Base-by-base conservation (phyloP, 2,113 vertebrate genomes). In the Tachycineta bicolor region DNA sequence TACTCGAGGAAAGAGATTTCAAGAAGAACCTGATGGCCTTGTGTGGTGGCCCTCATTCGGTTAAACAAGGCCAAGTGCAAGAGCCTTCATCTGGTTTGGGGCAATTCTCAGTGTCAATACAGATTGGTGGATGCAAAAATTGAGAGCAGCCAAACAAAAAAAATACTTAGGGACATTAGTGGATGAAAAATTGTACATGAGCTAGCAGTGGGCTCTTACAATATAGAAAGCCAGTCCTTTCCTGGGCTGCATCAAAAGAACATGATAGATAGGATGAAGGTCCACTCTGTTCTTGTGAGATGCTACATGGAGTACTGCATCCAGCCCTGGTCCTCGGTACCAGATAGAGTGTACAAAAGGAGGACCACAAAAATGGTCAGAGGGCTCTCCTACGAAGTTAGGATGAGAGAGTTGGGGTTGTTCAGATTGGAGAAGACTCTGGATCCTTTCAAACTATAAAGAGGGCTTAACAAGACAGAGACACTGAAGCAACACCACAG, bases 201-300 rank as follows among this genome's bases (percentile, higher is more conserved):
- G 20, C 7, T n/a, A 56, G 2, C 41, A 79, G 19, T 58, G 18
- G 46, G 8, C 6, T 12, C 56, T 76, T 58, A 50, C n/a, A 65
- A 6, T 6, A 12, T 21, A 8, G 33, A 70, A 78, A 64, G 12
- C 8, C 13, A 64, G 5, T 21, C 9, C 8, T 58, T 12, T 41
- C 11, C 13, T 52, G 19, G 14, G 5, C 8, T 49, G 2, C n/a
- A n/a, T 21, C 41, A 34, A 88, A 80, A 59, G 26, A 59, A 49
- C 1, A 1, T 18, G 21, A 11, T 11, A 4, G 47, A 24, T 5
- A 76, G 22, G 28, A 49, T 0, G 0, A 69, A 28, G 11, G 15
- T 23, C 23, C 78, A 2, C 6, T 74, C 29, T 1, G 1, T 21
- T 74, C 17, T 26, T 0, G 0, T 65, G 24, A 60, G 17, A 22